Percentiles rank a stretch among this genome's conserved stretches.
Evolutionary conservation across 1,140 invertebrate genomes (phyloP).

Genomic region (Drosophila mauritiana): DNA sequence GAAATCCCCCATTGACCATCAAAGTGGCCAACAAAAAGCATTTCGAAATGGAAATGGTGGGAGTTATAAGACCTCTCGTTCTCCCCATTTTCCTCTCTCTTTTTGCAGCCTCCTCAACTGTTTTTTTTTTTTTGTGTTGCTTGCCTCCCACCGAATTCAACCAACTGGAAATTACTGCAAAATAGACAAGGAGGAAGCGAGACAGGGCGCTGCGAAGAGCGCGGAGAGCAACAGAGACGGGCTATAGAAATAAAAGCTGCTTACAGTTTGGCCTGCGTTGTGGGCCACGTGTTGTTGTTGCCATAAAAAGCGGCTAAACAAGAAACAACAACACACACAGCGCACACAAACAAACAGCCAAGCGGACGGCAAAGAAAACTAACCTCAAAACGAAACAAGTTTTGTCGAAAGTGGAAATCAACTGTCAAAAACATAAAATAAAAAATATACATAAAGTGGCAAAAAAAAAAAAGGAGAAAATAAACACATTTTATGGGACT

Average conservation of each 20-base stretch:
- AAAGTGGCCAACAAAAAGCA: conserved; percentile 50
- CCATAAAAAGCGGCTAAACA: conserved; percentile 48
- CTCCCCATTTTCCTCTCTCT: conserved; percentile 1
- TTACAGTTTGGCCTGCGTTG: conserved; percentile 36
- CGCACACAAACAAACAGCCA: conserved; percentile 2
- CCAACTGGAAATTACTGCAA: conserved; percentile 68
- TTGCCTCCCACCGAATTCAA: conserved; percentile 51
- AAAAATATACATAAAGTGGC: conserved; percentile 29
- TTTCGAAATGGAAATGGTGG: conserved; percentile 51
- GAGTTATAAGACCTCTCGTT: conserved; percentile 20
- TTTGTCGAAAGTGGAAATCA: conserved; percentile 52
- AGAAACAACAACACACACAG: conserved; percentile 36
- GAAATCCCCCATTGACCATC: conserved; percentile 44
- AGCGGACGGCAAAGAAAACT: conserved; percentile 47
- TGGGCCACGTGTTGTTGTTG: conserved; percentile 61
- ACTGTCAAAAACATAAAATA: conserved; percentile 45
- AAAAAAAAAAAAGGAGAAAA: conserved; percentile 29
- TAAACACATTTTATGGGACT: conserved; percentile 27
- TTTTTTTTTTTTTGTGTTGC: background rate
- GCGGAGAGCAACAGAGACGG: conserved; percentile 11
- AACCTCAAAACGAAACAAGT: conserved; percentile 73
- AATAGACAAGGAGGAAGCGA: conserved; percentile 38
- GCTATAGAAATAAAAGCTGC: conserved; percentile 42
- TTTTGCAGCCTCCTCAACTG: conserved; percentile 9
- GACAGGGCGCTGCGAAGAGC: conserved; percentile 6